These are phyloP conservation scores for Lymantria monacha DNA, from an alignment of 2,888 invertebrate genomes.

Conservation along the genomic window DNA sequence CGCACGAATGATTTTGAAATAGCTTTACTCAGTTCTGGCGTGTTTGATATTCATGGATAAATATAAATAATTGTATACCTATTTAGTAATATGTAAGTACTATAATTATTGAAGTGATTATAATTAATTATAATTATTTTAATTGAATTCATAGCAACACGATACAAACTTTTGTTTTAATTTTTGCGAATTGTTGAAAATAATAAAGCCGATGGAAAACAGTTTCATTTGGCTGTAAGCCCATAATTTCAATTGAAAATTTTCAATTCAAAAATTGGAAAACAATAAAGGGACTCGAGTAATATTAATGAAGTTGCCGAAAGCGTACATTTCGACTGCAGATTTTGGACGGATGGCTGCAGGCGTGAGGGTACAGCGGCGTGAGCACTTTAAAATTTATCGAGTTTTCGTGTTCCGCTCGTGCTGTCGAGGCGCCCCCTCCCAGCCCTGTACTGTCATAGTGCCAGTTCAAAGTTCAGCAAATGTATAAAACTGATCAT, in stretches of 20 bases:
- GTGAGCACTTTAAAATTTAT: conserved; percentile 74
- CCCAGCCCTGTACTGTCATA: conserved; percentile 23
- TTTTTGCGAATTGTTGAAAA: not conserved
- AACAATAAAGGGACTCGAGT: conserved; percentile 27
- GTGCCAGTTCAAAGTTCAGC: conserved; percentile 23
- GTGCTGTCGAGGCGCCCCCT: conserved; percentile 15
- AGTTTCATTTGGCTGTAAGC: conserved; percentile 8
- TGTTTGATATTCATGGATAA: conserved; percentile 4
- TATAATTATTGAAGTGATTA: not conserved
- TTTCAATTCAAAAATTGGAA: conserved; percentile 24
- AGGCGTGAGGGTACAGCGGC: conserved; percentile 45
- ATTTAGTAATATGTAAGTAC: not conserved
- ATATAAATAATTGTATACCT: not conserved
- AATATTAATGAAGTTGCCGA: conserved; percentile 39
- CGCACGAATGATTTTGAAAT: conserved; percentile 19
- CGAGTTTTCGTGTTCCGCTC: conserved; percentile 67
- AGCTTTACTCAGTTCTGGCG: conserved; percentile 19
- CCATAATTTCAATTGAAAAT: conserved; percentile 3
- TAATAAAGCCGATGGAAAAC: conserved; percentile 4
- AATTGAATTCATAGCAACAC: not conserved
- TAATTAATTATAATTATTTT: not conserved
- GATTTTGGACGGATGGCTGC: conserved; percentile 49
- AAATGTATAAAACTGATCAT: conserved; percentile 22
- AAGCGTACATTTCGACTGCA: conserved; percentile 37
- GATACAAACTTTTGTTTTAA: not conserved